Evolutionary conservation across 2,888 invertebrate genomes (phyloP).

Genomic region (Paralinhomoeus sp.): DNA sequence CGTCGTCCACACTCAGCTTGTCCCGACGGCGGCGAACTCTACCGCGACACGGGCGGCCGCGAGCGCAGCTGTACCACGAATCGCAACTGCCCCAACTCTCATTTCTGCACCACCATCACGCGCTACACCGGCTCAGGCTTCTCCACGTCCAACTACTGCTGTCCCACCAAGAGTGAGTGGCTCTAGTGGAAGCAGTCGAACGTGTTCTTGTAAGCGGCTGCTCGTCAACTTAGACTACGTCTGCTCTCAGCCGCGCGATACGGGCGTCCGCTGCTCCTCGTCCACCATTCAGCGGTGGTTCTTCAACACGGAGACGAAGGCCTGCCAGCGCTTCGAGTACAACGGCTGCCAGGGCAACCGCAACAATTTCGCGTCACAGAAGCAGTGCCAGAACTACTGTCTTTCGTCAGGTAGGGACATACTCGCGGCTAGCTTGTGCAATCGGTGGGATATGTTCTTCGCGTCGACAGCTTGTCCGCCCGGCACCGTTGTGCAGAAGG

Average conservation of each 20-base stretch:
- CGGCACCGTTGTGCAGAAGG: slow-evolving; percentile 20
- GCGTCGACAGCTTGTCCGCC: slow-evolving; percentile 2
- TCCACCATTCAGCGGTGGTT: slow-evolving; percentile 1
- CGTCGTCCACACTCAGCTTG: slow-evolving; percentile 6
- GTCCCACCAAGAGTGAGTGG: slow-evolving; percentile 2
- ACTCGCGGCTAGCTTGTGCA: too few species aligned
- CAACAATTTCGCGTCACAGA: slow-evolving; percentile 19
- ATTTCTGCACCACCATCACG: slow-evolving; percentile 23
- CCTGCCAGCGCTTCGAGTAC: slow-evolving; percentile 16
- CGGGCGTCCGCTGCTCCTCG: neutral
- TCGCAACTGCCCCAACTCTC: slow-evolving; percentile 20
- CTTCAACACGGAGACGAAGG: neutral
- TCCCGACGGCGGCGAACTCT: slow-evolving; percentile 21
- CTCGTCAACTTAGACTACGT: slow-evolving; percentile 1
- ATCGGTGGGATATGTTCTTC: too few species aligned
- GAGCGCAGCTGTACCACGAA: slow-evolving; percentile 20
- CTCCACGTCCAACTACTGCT: neutral
- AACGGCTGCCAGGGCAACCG: slow-evolving; percentile 24
- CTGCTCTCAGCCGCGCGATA: neutral
- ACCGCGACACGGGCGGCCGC: slow-evolving; percentile 9
- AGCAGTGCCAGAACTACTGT: slow-evolving; percentile 1
- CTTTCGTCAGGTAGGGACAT: neutral
- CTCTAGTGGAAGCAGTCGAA: too few species aligned
- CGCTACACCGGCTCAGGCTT: neutral
- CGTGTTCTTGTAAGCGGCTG: too few species aligned